Evolutionary conservation across 1,140 invertebrate genomes (phyloP), one percentile per base, ranked within the genome.

Genomic region (Drosophila aff.): DNA sequence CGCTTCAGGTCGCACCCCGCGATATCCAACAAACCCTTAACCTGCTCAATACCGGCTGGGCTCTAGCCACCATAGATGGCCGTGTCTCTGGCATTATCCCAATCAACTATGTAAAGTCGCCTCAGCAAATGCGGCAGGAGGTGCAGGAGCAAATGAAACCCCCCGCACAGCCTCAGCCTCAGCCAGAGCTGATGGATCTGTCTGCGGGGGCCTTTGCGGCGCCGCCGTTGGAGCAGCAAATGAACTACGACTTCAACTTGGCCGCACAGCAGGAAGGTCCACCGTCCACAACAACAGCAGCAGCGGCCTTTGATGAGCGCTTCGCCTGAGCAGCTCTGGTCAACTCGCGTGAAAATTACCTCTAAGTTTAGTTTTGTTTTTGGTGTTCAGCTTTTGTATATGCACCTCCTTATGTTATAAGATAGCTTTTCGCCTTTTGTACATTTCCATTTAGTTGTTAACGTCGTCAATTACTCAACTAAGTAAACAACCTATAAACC

Each of bases 1-100:
- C 95, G 50, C 93, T 99, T 4, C 94, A 95, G 59, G 93, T 99
- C 26, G 98, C 98, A 3, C 98, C 98, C 1, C 96, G 96, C 91
- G 95, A 96, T 84, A 93, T 97, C 13, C 97, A 98, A 92, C 96
- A 96, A 73, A 95, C 94, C 66, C 92, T 93, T 63, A 50, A 94
- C 94, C 80, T 93, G 94, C 11, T 95, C 85, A 95, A 95, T 79
- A 95, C 96, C 3, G 96, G 96, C n/a, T 97, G 96, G 96, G 95
- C 95, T 7, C 94, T 95, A 92, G 97, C 96, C 0, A 95, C 96
- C 6, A 93, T 94, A 49, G 96, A 98, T 92, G 95, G 95, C 26
- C 26, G 26, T 0, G 26, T 26, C 26, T 94, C 95, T 3, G 97
- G 97, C 4, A 92, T 98, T 0, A 94, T 98, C 50, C 97, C 97